Conservation (phyloP, 2,888 invertebrate species). For the Microchrysa polita region DNA sequence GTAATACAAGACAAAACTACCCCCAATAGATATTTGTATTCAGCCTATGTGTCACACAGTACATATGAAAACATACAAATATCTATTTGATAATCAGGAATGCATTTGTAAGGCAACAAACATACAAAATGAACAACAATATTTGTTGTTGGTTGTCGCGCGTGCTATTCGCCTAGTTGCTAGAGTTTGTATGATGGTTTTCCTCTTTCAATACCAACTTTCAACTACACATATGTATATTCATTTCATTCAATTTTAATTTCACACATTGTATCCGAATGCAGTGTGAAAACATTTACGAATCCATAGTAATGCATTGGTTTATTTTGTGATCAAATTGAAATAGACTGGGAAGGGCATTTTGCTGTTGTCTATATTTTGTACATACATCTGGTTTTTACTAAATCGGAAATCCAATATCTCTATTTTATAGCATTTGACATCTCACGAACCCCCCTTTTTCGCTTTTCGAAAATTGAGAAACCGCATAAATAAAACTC, state of each 20-base stretch:
- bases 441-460: too few relatives aligned
- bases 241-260: conserved; percentile 38
- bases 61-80: conserved; percentile 37
- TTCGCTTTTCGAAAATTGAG: too few relatives aligned
- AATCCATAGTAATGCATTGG: conserved; percentile 33
- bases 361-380: too few relatives aligned
- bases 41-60: neutral
- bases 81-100: conserved; percentile 38
- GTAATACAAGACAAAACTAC: conserved; percentile 31
- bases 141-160: conserved; percentile 5
- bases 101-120: conserved; percentile 25
- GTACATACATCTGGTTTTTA: too few relatives aligned
- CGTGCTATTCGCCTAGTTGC: conserved; percentile 7
- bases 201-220: conserved; percentile 12
- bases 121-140: neutral
- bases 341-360: neutral
- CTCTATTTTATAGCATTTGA: too few relatives aligned
- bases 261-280: conserved; percentile 28
- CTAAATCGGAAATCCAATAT: too few relatives aligned
- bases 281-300: conserved; percentile 28
- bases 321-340: conserved; percentile 37
- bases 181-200: conserved; percentile 35
- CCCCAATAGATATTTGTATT: neutral
- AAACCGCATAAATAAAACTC: neutral
- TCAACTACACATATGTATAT: neutral